Evolutionary conservation across 2,113 vertebrate genomes (phyloP).

Genomic region (Rynchops niger): DNA sequence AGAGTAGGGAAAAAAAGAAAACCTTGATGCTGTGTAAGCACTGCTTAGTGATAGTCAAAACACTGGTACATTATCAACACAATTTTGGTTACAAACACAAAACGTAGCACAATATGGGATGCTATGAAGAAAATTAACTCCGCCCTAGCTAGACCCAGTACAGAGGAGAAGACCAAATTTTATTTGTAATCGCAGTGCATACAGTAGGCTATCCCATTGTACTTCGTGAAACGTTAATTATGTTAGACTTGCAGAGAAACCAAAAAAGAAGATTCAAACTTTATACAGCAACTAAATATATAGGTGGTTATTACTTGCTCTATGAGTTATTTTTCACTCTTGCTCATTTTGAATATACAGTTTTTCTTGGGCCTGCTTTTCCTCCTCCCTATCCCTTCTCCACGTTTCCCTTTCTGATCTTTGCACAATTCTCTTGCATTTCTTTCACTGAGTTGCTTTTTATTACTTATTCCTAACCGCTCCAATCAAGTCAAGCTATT

Average conservation of each 20-base stretch:
- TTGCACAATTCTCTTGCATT: not conserved
- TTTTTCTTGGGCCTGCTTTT: not conserved
- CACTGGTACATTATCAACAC: not conserved
- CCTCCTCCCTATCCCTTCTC: not conserved
- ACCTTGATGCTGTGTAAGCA: not conserved
- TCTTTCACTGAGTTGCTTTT: not conserved
- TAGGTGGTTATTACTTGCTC: not conserved
- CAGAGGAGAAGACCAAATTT: not conserved
- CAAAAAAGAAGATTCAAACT: not conserved
- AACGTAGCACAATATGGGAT: not conserved
- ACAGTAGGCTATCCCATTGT: not conserved
- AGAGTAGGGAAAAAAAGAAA: not conserved
- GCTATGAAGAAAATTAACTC: not conserved
- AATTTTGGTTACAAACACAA: not conserved
- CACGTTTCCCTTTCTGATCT: not conserved
- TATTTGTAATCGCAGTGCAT: not conserved
- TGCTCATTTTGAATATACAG: not conserved
- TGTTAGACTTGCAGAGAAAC: not conserved
- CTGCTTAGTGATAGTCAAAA: not conserved
- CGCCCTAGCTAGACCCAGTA: not conserved
- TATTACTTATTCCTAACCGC: not conserved
- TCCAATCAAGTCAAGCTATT: not conserved
- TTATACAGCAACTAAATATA: not conserved
- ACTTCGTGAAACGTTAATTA: not conserved
- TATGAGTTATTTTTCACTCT: not conserved